Conservation (phyloP, 2,797 vertebrate genomes). For the Salarias fasciatus region DNA sequence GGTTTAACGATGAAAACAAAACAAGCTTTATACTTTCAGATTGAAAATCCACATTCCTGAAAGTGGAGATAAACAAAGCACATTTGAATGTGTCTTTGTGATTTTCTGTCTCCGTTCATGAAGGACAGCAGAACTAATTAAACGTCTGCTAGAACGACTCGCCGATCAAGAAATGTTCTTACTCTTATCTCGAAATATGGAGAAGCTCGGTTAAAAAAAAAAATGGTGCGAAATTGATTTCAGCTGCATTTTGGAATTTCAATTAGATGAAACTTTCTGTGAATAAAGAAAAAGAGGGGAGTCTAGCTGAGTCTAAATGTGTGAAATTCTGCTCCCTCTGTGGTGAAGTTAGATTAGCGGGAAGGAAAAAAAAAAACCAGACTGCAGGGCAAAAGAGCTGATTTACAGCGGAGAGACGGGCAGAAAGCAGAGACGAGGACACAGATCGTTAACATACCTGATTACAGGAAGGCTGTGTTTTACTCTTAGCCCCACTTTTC, state of each 20-base stretch:
- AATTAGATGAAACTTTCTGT: slow-evolving; percentile 42
- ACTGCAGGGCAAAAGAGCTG: not conserved
- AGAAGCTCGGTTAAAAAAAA: slow-evolving; percentile 16
- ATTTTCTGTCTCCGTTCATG: slow-evolving; percentile 32
- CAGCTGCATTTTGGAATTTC: slow-evolving; percentile 36
- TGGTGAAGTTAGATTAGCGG: slow-evolving; percentile 41
- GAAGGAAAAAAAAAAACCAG: slow-evolving; percentile 4
- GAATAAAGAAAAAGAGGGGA: slow-evolving; percentile 35
- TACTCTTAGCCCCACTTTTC: no score
- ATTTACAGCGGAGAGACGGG: not conserved
- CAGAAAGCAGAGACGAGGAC: not conserved
- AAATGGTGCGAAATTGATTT: slow-evolving; percentile 49
- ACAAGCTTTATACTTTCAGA: no score
- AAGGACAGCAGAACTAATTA: slow-evolving; percentile 45
- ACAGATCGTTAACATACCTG: no score
- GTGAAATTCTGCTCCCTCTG: slow-evolving; percentile 17
- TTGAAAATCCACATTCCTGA: not conserved
- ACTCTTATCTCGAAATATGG: slow-evolving; percentile 32
- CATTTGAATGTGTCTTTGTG: slow-evolving; percentile 21
- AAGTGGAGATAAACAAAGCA: not conserved
- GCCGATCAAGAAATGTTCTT: slow-evolving; percentile 31
- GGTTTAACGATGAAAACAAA: no score
- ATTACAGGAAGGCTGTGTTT: no score
- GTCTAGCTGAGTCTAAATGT: slow-evolving; percentile 23
- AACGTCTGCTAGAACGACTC: slow-evolving; percentile 24